Evolutionary conservation across 30 jellyfish, hydroid and myxozoan species (phyloP).

Genomic region (Catostylus mosaicus): DNA sequence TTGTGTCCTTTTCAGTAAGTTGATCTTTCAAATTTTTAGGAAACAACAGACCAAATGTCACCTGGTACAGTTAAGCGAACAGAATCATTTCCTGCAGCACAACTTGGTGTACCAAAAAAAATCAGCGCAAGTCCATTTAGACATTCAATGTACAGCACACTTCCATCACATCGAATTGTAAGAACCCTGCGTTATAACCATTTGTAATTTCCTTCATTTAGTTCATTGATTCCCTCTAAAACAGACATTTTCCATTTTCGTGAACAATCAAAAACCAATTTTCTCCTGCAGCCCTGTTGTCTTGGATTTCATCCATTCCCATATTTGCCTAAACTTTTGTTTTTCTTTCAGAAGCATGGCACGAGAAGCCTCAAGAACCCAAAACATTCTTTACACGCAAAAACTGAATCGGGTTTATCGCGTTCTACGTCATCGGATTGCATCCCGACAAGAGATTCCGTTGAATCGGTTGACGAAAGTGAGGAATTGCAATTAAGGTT

Average conservation of each 20-base stretch:
- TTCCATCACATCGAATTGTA: constrained; percentile 68
- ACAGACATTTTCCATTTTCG: too few species aligned
- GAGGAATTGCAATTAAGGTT: neutral
- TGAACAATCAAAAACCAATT: too few species aligned
- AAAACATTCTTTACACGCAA: neutral
- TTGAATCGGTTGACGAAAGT: neutral
- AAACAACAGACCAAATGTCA: constrained; percentile 9
- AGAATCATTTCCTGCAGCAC: constrained; percentile 53
- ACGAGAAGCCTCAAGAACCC: neutral
- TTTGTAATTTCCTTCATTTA: too few species aligned
- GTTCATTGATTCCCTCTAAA: too few species aligned
- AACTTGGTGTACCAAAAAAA: neutral
- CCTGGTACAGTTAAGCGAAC: constrained; percentile 31
- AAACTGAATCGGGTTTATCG: neutral
- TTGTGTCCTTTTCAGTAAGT: too few species aligned
- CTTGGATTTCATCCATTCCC: neutral
- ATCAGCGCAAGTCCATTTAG: constrained; percentile 46
- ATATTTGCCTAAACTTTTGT: neutral
- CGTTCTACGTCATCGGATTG: constrained; percentile 43
- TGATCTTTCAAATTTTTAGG: constrained; percentile 1
- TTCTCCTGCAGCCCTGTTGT: neutral
- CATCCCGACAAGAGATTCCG: neutral
- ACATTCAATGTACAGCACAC: constrained; percentile 72
- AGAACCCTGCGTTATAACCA: too few species aligned
- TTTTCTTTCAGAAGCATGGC: constrained; percentile 2